These are phyloP conservation scores for Theretra japonica DNA, from an alignment of 2,888 invertebrate genomes.

Conservation along the genomic window DNA sequence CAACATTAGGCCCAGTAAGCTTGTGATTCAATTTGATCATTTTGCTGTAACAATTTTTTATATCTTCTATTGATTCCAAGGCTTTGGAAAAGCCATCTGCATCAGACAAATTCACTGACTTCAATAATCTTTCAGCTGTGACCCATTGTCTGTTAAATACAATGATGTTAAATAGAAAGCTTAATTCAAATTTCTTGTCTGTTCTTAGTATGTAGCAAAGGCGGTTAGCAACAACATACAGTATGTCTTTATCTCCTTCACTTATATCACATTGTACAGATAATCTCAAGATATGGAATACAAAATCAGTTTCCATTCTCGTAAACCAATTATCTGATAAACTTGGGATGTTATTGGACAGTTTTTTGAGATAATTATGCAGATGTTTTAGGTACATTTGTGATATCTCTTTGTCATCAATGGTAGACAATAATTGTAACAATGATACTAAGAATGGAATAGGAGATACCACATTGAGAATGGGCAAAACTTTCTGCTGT, in stretches of 20 bases:
- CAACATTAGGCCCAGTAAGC: slow-evolving; percentile 66
- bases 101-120: slow-evolving; percentile 80
- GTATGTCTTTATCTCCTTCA: slow-evolving; percentile 77
- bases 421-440: slow-evolving; percentile 61
- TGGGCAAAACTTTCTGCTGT: slow-evolving; percentile 68
- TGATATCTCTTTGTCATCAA: slow-evolving; percentile 66
- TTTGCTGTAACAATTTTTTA: slow-evolving; percentile 73
- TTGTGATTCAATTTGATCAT: slow-evolving; percentile 67
- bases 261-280: slow-evolving; percentile 62
- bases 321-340: slow-evolving; percentile 86
- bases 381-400: slow-evolving; percentile 68
- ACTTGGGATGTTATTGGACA: slow-evolving; percentile 65
- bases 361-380: slow-evolving; percentile 69
- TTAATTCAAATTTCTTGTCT: slow-evolving; percentile 84
- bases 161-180: slow-evolving; percentile 83
- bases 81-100: slow-evolving; percentile 71
- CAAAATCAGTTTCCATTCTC: slow-evolving; percentile 85
- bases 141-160: slow-evolving; percentile 87
- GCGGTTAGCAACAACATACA: slow-evolving; percentile 85
- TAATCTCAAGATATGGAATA: slow-evolving; percentile 80
- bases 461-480: slow-evolving; percentile 67
- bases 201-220: slow-evolving; percentile 85
- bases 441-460: slow-evolving; percentile 73
- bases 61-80: slow-evolving; percentile 65
- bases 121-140: slow-evolving; percentile 82